Evolutionary conservation across 1,140 invertebrate species (phyloP).

Genomic region (Aricia agestis): DNA sequence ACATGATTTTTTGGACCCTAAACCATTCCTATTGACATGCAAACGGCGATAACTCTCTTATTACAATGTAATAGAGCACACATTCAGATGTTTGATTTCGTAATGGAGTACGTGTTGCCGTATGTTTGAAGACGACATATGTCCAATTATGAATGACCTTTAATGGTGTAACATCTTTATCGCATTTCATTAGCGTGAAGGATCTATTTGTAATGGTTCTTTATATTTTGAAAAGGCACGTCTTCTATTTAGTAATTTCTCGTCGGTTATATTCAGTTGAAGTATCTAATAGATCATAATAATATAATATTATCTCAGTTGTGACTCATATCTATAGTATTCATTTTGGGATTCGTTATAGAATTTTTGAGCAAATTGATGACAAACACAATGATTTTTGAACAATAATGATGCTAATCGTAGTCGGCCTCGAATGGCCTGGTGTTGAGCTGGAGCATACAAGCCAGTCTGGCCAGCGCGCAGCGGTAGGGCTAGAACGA

Average conservation of each 20-base stretch:
- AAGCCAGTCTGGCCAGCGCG: too few species aligned
- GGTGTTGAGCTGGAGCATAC: too few species aligned
- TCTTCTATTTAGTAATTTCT: not conserved
- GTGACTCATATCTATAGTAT: too few species aligned
- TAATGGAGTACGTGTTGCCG: conserved; percentile 1
- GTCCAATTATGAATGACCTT: conserved; percentile 12
- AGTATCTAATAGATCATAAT: too few species aligned
- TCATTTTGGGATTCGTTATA: too few species aligned
- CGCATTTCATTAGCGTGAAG: conserved; percentile 13
- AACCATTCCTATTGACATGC: not conserved
- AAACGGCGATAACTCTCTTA: not conserved
- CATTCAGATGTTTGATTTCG: conserved; percentile 3
- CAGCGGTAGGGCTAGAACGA: too few species aligned
- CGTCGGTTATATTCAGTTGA: too few species aligned
- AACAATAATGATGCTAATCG: too few species aligned
- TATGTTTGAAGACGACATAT: conserved; percentile 6
- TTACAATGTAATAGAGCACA: conserved; percentile 1
- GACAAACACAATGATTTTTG: too few species aligned
- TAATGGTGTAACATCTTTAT: conserved; percentile 12
- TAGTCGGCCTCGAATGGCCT: too few species aligned
- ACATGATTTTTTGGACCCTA: not conserved
- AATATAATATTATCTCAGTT: too few species aligned
- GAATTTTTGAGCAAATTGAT: too few species aligned
- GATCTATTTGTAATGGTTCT: conserved; percentile 9
- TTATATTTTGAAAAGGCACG: conserved; percentile 14